Base-by-base conservation (phyloP, 2,113 vertebrate species). In the Benitochromis conjunctus region DNA sequence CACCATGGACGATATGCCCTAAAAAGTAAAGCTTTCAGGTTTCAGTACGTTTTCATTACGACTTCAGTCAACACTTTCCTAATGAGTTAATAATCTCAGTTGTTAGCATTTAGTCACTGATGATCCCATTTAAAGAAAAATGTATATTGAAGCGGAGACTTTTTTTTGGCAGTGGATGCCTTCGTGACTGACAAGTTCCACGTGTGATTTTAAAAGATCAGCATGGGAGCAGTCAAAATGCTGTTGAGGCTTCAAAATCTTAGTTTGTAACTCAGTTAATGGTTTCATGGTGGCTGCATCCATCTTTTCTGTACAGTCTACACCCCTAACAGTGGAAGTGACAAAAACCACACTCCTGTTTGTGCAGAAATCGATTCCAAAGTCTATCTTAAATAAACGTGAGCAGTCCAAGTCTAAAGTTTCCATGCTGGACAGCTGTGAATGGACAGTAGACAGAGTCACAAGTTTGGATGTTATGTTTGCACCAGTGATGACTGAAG, bases 341-440 rank as follows among this genome's bases (percentile, higher is more conserved):
- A 74, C 5, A 29, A 48, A 48, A 48, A 29, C 0, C 14, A 48
- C 3, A 19, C 13, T 71, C 0, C 0, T 26, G 66, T 46, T 71
- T 0, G 21, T 46, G 66, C 64, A 24, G 12, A 43, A 46, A 26
- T 71, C 3, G 1, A 24, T 71, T 46, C 8, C n/a, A 26, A 43
- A 46, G 36, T 46, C 46, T 26, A 26, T 71, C n/a, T 26, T 46
- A 16, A 26, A 46, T 46, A 6, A 26, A 71, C 5, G 1, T 26
- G 38, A 71, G 38, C 38, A 26, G 38, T 71, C 21, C 1, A 43
- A 0, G 34, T 21, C 36, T 38, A 43, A 41, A 24, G 64, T 43
- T 69, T 69, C n/a, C 13, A 16, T 69, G 64, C 0, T 43, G 38
- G n/a, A 41, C 64, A 24, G 64, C 21, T 69, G n/a, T 69, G 7